Conservation (phyloP, 2,797 vertebrate species). For the Bradypus variegatus region DNA sequence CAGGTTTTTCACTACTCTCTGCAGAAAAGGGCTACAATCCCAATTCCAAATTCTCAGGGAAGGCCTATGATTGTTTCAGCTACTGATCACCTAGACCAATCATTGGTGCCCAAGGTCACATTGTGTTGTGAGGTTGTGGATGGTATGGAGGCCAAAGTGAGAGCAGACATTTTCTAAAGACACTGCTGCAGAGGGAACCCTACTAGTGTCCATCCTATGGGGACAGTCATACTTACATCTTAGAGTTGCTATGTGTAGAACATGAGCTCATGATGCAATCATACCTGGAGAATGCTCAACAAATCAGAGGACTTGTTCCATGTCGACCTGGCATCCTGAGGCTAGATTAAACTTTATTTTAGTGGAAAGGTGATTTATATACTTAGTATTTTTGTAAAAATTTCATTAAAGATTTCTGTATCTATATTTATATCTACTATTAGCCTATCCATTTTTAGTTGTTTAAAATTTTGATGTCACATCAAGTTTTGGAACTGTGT, state of each 20-base stretch:
- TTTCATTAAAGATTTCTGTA: background rate
- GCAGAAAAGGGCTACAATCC: background rate
- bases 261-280: background rate
- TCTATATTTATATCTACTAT: background rate
- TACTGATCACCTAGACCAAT: background rate
- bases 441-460: background rate
- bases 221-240: background rate
- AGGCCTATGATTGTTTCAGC: background rate
- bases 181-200: background rate
- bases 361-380: background rate
- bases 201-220: background rate
- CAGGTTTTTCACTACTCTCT: background rate
- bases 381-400: constrained; percentile 28
- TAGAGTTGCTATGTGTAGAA: background rate
- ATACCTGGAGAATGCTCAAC: background rate
- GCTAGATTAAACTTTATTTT: background rate
- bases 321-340: background rate
- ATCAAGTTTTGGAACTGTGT: constrained; percentile 8
- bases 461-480: constrained; percentile 10
- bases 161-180: background rate
- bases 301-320: background rate
- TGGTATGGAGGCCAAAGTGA: background rate
- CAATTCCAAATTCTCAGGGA: background rate
- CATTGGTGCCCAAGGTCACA: background rate
- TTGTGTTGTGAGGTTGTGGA: background rate